phyloP scores from a whole-genome alignment of 2,113 vertebrate species.

The Procapra przewalskii region DNA sequence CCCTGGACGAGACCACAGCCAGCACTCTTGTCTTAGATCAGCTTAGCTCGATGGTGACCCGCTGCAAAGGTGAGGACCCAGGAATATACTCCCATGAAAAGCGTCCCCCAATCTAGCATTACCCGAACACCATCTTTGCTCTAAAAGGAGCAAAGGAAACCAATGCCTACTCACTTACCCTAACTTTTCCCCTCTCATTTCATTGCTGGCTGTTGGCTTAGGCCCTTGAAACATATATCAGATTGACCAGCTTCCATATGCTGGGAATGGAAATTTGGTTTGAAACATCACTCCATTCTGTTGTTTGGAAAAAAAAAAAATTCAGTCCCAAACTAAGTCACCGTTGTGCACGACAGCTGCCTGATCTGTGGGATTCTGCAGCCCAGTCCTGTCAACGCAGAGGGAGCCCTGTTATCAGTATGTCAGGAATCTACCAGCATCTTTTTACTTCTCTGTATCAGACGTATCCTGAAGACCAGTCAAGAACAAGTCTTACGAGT shows the following conservation, averaged over 20 bases:
- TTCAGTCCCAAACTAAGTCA: not conserved
- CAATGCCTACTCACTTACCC: not conserved
- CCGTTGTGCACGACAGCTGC: not conserved
- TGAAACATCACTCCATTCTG: not conserved
- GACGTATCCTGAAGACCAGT: not conserved
- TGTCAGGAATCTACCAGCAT: not conserved
- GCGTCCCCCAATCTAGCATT: not conserved
- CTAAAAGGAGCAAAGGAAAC: not conserved
- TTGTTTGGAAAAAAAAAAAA: not conserved
- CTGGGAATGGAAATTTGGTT: not conserved
- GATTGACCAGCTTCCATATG: not conserved
- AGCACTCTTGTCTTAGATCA: too few relatives aligned
- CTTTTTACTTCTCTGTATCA: not conserved
- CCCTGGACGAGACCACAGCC: not conserved
- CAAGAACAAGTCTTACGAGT: not conserved
- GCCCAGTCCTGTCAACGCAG: not conserved
- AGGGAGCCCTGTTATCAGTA: accelerated
- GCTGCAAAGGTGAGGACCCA: not conserved
- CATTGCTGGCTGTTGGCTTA: not conserved
- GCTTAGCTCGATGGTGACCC: not conserved
- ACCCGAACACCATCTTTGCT: not conserved
- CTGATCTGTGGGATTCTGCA: not conserved
- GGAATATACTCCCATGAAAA: not conserved
- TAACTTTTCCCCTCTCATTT: not conserved
- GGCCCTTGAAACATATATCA: not conserved